Percentiles rank a stretch among this genome's conserved stretches.
Evolutionary conservation across 2,888 invertebrate genomes (phyloP).

Genomic region (Chouioia cunea): DNA sequence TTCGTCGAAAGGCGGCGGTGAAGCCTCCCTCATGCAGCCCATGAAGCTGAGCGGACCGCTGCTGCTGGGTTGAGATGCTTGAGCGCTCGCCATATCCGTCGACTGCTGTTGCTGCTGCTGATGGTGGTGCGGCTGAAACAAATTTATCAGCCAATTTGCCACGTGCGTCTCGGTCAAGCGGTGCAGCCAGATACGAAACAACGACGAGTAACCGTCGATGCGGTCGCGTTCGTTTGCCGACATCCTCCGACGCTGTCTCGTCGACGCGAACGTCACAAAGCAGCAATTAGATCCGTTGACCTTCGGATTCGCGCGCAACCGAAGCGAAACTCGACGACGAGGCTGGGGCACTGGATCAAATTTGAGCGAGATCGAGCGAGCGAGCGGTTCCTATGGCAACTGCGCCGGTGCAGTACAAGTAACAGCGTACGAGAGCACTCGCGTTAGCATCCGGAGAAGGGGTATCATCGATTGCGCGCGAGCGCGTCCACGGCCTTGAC

Average conservation of each 20-base stretch:
- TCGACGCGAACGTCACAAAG: conserved; percentile 39
- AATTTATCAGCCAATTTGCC: conserved; percentile 57
- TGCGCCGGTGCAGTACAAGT: conserved; percentile 48
- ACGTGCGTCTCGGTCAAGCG: conserved; percentile 54
- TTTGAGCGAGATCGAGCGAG: conserved; percentile 14
- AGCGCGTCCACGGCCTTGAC: conserved; percentile 59
- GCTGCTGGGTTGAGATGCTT: conserved; percentile 62
- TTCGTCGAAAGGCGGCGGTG: conserved; percentile 70
- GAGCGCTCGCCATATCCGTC: conserved; percentile 55
- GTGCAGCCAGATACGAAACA: conserved; percentile 50
- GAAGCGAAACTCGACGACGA: not conserved
- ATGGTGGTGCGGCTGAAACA: conserved; percentile 63
- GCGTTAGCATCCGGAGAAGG: conserved; percentile 40
- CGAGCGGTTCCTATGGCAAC: conserved; percentile 58
- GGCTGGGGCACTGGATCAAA: not conserved
- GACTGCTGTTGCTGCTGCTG: conserved; percentile 27
- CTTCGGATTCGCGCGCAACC: conserved; percentile 34
- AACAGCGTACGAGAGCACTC: conserved; percentile 26
- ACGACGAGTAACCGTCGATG: conserved; percentile 11
- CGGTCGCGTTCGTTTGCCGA: too few species aligned
- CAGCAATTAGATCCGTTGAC: conserved; percentile 46
- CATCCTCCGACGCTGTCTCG: too few species aligned
- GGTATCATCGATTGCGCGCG: conserved; percentile 60
- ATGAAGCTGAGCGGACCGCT: conserved; percentile 76
- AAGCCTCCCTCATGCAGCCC: conserved; percentile 76